Conservation (phyloP, 1,140 invertebrate genomes). For the Hetaerina americana region DNA sequence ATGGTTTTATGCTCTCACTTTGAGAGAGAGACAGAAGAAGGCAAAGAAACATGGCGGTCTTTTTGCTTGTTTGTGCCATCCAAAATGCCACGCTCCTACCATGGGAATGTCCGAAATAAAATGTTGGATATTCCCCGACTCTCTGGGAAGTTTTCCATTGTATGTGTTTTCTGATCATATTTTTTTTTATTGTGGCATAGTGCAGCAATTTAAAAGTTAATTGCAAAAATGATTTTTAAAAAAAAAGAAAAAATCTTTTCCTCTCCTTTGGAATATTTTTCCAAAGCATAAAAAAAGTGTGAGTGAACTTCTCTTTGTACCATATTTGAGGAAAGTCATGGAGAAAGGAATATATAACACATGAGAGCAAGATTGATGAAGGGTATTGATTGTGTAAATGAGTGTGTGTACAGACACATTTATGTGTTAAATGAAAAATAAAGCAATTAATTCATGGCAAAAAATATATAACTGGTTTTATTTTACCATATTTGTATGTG, state of each 20-base stretch:
- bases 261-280: background rate
- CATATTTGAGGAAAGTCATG: background rate
- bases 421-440: background rate
- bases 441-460: background rate
- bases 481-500: no score
- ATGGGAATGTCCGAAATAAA: no score
- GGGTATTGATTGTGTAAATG: background rate
- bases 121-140: background rate
- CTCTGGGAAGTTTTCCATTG: background rate
- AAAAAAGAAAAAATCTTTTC: background rate
- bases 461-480: no score
- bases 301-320: background rate
- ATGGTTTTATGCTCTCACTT: no score
- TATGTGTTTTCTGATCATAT: background rate
- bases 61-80: no score
- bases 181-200: background rate
- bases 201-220: background rate
- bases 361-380: background rate
- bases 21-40: no score
- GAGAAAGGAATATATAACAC: background rate
- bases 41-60: no score
- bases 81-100: no score
- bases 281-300: background rate
- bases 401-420: background rate
- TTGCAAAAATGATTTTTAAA: background rate